phyloP scores from a whole-genome alignment of 1,140 invertebrate genomes.

The Drepana arcuata region DNA sequence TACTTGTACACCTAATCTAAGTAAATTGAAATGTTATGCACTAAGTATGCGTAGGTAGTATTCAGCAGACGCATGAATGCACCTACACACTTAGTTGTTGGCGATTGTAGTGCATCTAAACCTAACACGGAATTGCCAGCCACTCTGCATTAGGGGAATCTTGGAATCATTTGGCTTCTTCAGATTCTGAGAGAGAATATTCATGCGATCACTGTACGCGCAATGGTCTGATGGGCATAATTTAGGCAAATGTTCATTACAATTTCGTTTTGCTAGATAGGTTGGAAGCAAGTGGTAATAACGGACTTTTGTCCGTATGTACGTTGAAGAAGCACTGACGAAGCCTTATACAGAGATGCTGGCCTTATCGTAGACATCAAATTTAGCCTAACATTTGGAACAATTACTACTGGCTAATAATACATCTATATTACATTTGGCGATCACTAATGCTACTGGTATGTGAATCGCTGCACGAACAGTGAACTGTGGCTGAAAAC shows the following conservation, averaged over 20 bases:
- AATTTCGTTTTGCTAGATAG: too few relatives aligned
- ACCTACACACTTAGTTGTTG: conserved; percentile 33
- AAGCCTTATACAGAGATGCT: conserved; percentile 31
- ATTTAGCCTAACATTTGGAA: conserved; percentile 69
- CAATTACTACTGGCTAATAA: conserved; percentile 67
- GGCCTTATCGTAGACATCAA: conserved; percentile 43
- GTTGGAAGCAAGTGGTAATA: too few relatives aligned
- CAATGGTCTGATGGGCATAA: too few relatives aligned
- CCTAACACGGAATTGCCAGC: conserved; percentile 43
- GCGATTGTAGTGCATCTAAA: conserved; percentile 44
- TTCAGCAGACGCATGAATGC: conserved; percentile 37
- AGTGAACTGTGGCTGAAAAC: conserved; percentile 21
- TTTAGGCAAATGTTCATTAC: too few relatives aligned
- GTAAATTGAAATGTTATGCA: conserved; percentile 55
- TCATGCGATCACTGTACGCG: too few relatives aligned
- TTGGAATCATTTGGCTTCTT: too few relatives aligned
- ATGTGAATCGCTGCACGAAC: conserved; percentile 40
- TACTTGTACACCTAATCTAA: conserved; percentile 58
- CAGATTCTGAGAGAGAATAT: too few relatives aligned
- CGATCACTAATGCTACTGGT: conserved; percentile 62
- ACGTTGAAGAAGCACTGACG: too few relatives aligned
- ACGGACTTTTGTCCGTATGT: too few relatives aligned
- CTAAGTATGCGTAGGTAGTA: conserved; percentile 47
- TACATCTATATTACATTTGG: conserved; percentile 69
- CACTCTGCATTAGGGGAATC: too few relatives aligned